A percentile compares a stretch with the other conserved stretches of the same genome.
phyloP scores from a whole-genome alignment of 2,113 vertebrate genomes.

The Corynorhinus townsendii region DNA sequence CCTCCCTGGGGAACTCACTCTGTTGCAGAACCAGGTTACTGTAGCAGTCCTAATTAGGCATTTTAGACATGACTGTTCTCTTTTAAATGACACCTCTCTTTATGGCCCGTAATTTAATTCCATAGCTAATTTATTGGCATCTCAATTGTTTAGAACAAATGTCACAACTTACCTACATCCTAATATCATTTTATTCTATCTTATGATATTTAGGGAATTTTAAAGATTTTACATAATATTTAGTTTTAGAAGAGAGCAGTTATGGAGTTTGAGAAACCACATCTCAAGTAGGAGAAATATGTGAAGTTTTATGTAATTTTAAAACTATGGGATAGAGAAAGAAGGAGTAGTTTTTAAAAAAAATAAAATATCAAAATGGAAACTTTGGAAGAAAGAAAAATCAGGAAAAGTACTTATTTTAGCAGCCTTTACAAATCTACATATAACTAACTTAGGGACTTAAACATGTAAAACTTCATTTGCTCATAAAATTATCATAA shows the following conservation, averaged over 20 bases:
- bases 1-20: not conserved
- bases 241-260: not conserved
- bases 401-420: not conserved
- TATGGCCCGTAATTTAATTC: not conserved
- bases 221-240: not conserved
- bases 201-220: not conserved
- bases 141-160: not conserved
- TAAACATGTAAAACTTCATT: constrained; percentile 31
- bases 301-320: not conserved
- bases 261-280: not conserved
- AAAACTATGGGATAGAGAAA: not conserved
- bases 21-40: constrained; percentile 1
- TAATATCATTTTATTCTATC: not conserved
- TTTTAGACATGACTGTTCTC: constrained; percentile 24
- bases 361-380: not conserved
- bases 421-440: not conserved
- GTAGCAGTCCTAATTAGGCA: constrained; percentile 12
- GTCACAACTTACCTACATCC: not conserved
- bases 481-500: constrained; percentile 3
- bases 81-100: constrained; percentile 45
- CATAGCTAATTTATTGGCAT: constrained; percentile 34
- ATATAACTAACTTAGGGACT: constrained; percentile 17
- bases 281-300: not conserved
- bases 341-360: not conserved
- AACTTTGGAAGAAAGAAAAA: not conserved